Base-by-base conservation (phyloP, 2,113 vertebrate species). In the Fulica atra region DNA sequence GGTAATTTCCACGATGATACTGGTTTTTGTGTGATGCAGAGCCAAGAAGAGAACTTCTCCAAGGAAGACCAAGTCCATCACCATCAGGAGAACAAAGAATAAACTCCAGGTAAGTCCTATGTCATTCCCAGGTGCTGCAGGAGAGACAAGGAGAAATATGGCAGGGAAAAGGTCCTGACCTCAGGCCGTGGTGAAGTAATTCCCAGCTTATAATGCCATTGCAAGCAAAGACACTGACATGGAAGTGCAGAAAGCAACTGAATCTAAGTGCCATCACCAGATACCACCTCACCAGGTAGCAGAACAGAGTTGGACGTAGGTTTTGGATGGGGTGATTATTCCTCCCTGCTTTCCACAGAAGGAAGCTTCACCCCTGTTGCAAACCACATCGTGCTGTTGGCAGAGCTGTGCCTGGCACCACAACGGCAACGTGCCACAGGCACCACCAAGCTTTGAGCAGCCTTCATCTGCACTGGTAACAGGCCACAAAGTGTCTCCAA, bases 331-430 rank as follows among this genome's bases (percentile, higher is more conserved):
- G 8, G 4, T 36, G 57, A 24, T 10, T 10, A 3, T 13, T 35
- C 29, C 31, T 59, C 28, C 35, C 50, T 69, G 31, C 18, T 14
- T 50, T 29, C 31, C 56, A 50, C 35, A 61, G 65, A 40, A 50
- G 19, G 54, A 33, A 61, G 60, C 7, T 48, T 33, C 16, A 4
- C 7, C 51, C 9, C 20, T 48, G 79, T 24, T 40, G 29, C 61
- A 17, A 25, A 4, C 21, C 26, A 20, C 0, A 0, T 6, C 0
- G 0, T 0, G 3, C 13, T 35, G 42, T 71, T 2, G 0, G 38
- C 2, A 0, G 35, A 78, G 56, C 51, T 5, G 0, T 11, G 20
- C 46, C 3, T 0, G 10, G 29, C 42, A 36, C 36, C 0, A 0
- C 1, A 9, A 3, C 1, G n/a, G 64, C 60, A 16, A 26, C 0